Evolutionary conservation across 2,113 vertebrate species (phyloP).

Genomic region (Psettodes erumei): DNA sequence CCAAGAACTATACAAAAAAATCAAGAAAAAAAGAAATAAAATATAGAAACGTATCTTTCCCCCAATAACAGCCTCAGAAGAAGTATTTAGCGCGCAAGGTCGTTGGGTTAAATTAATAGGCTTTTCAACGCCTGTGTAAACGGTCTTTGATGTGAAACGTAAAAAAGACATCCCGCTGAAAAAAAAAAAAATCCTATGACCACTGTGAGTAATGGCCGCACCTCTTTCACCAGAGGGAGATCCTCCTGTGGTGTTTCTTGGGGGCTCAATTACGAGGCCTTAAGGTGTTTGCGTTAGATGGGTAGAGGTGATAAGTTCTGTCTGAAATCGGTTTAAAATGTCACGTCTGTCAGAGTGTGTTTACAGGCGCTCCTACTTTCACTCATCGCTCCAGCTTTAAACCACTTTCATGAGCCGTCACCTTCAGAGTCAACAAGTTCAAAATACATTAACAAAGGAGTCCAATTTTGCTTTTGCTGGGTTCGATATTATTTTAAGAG

Average conservation of each 20-base stretch:
- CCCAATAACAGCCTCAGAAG: not conserved
- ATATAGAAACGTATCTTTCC: not conserved
- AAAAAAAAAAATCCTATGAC: constrained; percentile 13
- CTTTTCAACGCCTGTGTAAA: not conserved
- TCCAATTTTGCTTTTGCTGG: not conserved
- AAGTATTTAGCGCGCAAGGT: not conserved
- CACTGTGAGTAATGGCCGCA: constrained; percentile 18
- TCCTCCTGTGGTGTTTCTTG: constrained; percentile 29
- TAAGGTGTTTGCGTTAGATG: constrained; percentile 61
- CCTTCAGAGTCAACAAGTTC: constrained; percentile 4
- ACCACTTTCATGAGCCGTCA: not conserved
- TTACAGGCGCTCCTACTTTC: constrained; percentile 34
- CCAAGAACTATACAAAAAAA: not conserved
- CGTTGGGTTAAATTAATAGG: not conserved
- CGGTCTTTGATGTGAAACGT: not conserved
- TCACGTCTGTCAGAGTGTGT: constrained; percentile 56
- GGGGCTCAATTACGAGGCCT: constrained; percentile 30
- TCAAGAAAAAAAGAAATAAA: not conserved
- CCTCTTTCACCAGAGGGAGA: constrained; percentile 16
- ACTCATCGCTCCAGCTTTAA: constrained; percentile 10
- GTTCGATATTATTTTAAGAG: not conserved
- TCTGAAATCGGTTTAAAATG: constrained; percentile 57
- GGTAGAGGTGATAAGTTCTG: constrained; percentile 50
- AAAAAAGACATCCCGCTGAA: not conserved
- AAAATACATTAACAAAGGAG: not conserved